A percentile compares a stretch with the other conserved stretches of the same genome.
These are phyloP conservation scores for Rhynchonycteris naso DNA, from an alignment of 2,797 vertebrate genomes.

Conservation along the genomic window DNA sequence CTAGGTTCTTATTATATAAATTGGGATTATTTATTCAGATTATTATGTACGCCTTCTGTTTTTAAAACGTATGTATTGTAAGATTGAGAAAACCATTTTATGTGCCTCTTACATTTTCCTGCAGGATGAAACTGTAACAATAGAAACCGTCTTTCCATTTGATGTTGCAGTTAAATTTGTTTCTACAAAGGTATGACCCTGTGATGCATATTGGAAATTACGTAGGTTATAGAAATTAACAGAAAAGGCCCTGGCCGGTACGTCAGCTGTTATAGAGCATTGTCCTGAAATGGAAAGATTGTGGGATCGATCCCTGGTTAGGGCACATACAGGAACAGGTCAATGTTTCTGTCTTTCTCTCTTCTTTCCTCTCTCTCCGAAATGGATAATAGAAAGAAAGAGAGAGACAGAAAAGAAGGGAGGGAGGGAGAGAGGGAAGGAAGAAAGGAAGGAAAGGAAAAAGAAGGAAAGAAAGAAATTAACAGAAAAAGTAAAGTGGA, in stretches of 20 bases:
- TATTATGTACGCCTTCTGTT: neutral
- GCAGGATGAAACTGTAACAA: slow-evolving; percentile 95
- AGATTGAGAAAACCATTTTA: neutral
- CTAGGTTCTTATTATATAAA: neutral
- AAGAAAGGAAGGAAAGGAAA: too few relatives aligned
- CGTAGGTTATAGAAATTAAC: neutral
- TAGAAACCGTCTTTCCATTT: slow-evolving; percentile 94
- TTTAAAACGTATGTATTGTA: neutral
- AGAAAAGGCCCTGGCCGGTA: neutral
- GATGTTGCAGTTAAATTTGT: slow-evolving; percentile 93
- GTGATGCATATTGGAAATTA: neutral
- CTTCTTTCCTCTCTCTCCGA: too few relatives aligned
- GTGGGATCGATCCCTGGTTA: too few relatives aligned
- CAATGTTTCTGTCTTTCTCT: too few relatives aligned
- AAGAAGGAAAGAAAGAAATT: neutral
- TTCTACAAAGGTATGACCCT: slow-evolving; percentile 92
- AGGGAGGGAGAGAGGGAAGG: too few relatives aligned
- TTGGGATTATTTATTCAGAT: neutral
- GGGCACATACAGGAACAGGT: too few relatives aligned
- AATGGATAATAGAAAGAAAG: too few relatives aligned
- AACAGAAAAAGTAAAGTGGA: neutral
- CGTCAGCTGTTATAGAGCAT: too few relatives aligned
- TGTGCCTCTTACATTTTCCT: slow-evolving; percentile 24
- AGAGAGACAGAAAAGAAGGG: too few relatives aligned
- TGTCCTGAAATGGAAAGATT: too few relatives aligned